phyloP scores from a whole-genome alignment of 2,888 invertebrate genomes.

The Nycteola revayana region DNA sequence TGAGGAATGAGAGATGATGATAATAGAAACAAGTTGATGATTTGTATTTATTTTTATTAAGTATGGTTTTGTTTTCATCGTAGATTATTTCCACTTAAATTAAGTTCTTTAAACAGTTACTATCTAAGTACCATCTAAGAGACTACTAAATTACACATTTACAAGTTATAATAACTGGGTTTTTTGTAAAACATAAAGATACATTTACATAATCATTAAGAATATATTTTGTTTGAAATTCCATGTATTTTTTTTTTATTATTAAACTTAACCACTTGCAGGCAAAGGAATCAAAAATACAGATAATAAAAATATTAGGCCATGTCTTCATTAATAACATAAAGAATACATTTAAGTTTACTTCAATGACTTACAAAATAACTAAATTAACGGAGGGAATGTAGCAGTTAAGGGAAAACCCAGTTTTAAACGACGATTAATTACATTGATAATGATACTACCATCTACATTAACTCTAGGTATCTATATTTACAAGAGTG shows the following conservation, averaged over 20 bases:
- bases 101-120: conserved; percentile 63
- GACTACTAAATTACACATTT: conserved; percentile 77
- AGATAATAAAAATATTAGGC: conserved; percentile 26
- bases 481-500: conserved; percentile 67
- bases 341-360: conserved; percentile 9
- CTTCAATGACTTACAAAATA: conserved; percentile 42
- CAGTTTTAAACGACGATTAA: conserved; percentile 33
- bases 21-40: conserved; percentile 40
- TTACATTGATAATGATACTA: conserved; percentile 30
- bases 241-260: too few relatives aligned
- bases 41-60: conserved; percentile 70
- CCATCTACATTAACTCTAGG: conserved; percentile 40
- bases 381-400: conserved; percentile 52
- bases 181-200: conserved; percentile 24
- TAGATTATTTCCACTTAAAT: conserved; percentile 37
- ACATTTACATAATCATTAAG: too few relatives aligned
- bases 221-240: too few relatives aligned
- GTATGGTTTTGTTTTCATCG: conserved; percentile 64
- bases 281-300: too few relatives aligned
- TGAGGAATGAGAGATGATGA: too few relatives aligned
- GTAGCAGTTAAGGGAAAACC: conserved; percentile 37
- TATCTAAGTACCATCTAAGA: conserved; percentile 78
- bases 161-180: conserved; percentile 68
- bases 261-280: too few relatives aligned
- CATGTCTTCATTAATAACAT: conserved; percentile 10